Evolutionary conservation across 2,888 invertebrate species (phyloP).

Genomic region (Cosmopolites sordidus): DNA sequence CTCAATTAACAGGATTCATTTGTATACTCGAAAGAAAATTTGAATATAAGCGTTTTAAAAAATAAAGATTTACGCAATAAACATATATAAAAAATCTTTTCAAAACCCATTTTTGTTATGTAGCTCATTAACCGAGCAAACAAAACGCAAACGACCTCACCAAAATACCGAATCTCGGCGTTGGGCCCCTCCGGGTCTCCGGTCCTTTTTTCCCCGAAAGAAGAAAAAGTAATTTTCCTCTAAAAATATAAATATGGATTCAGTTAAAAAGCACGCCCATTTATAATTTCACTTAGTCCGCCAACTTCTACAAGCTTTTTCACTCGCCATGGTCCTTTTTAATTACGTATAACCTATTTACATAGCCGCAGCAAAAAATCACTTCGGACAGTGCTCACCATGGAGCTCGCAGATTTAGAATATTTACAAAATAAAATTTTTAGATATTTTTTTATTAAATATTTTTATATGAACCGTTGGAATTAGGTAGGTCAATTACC

Average conservation of each 20-base stretch:
- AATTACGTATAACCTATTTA: constrained; percentile 19
- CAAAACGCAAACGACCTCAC: background rate
- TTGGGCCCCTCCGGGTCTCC: background rate
- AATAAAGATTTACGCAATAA: no score
- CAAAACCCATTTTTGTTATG: no score
- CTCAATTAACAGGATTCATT: no score
- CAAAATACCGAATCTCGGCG: background rate
- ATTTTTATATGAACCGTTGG: no score
- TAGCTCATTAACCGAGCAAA: no score
- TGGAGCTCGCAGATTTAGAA: background rate
- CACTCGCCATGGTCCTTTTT: constrained; percentile 22
- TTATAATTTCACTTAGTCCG: constrained; percentile 17
- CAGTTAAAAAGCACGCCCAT: constrained; percentile 18
- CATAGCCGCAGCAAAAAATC: constrained; percentile 17
- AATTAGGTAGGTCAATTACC: no score
- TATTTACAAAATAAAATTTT: background rate
- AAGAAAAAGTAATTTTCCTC: constrained; percentile 15
- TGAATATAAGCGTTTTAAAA: no score
- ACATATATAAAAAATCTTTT: no score
- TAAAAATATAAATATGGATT: constrained; percentile 19
- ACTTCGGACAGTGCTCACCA: background rate
- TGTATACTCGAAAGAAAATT: no score
- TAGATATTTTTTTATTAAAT: no score
- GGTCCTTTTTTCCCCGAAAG: background rate
- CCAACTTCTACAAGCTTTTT: constrained; percentile 24